These are phyloP conservation scores for Trypoxylon attenuatum DNA, from an alignment of 2,888 invertebrate species.

Conservation along the genomic window DNA sequence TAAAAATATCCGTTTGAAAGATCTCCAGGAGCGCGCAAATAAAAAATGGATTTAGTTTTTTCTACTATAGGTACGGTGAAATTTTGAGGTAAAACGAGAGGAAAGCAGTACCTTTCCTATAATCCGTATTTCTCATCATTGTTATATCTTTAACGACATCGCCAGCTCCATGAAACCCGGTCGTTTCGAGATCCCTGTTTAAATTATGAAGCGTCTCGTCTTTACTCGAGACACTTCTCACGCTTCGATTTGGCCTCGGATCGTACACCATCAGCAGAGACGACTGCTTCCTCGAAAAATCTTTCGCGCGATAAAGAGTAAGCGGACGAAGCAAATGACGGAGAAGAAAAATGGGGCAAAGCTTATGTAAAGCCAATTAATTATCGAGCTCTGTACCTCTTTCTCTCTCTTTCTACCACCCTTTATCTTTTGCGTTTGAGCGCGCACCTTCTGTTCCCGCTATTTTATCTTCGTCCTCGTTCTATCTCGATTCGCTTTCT, in stretches of 20 bases:
- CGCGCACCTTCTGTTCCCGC: not conserved
- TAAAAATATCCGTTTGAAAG: conserved; percentile 34
- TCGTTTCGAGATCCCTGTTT: conserved; percentile 48
- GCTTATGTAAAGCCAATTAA: conserved; percentile 65
- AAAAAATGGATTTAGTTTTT: conserved; percentile 13
- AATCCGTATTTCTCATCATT: conserved; percentile 19
- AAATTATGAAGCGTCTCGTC: conserved; percentile 39
- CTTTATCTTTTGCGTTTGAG: not conserved
- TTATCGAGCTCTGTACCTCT: conserved; percentile 44
- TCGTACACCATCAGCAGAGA: conserved; percentile 27
- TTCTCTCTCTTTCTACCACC: not conserved
- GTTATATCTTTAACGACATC: conserved; percentile 37
- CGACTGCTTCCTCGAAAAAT: conserved; percentile 21
- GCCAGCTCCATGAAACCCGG: conserved; percentile 27
- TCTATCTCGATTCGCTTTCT: not conserved
- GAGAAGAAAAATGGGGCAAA: conserved; percentile 60
- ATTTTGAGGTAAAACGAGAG: conserved; percentile 37
- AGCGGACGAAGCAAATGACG: conserved; percentile 8
- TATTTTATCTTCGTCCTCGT: conserved; percentile 1
- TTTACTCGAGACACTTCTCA: conserved; percentile 14
- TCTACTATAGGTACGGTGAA: conserved; percentile 33
- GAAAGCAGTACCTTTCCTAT: conserved; percentile 5
- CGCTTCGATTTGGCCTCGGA: conserved; percentile 6
- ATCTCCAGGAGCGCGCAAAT: conserved; percentile 41
- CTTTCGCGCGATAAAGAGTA: conserved; percentile 18